A percentile compares a stretch with the other conserved stretches of the same genome.
Conservation (phyloP, 2,113 vertebrate species). For the Hypocryptadius cinnamomeus region DNA sequence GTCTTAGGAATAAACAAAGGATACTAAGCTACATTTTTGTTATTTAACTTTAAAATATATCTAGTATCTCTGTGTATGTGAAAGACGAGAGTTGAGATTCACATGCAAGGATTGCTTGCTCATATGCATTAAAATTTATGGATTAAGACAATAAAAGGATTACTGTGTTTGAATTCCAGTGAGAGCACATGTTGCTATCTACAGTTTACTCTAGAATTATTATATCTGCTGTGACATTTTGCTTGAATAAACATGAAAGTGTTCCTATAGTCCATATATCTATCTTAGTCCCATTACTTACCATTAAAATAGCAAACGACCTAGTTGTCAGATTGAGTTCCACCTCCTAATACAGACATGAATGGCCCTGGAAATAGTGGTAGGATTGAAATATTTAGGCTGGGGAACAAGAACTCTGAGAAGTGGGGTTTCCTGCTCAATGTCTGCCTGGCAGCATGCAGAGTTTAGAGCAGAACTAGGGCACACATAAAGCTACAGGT, state of each 20-base stretch:
- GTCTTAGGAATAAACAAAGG: not conserved
- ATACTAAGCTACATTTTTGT: not conserved
- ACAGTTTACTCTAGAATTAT: not conserved
- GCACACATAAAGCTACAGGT: not conserved
- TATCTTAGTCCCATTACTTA: not conserved
- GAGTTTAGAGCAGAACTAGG: not conserved
- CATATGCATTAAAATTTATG: not conserved
- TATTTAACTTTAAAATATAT: not conserved
- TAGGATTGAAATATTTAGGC: not conserved
- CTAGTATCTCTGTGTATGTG: not conserved
- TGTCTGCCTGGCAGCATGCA: fast-evolving
- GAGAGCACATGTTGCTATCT: not conserved
- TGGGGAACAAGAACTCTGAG: not conserved
- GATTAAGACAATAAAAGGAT: not conserved
- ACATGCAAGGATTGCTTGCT: not conserved
- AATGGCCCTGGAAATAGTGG: not conserved
- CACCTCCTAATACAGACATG: not conserved
- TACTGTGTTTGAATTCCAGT: not conserved
- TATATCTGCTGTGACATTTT: not conserved
- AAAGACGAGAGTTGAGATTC: not conserved
- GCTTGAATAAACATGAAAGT: not conserved
- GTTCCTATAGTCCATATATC: not conserved
- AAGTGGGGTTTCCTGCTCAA: not conserved
- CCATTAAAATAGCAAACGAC: not conserved
- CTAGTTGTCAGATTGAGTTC: not conserved